Base-by-base conservation (phyloP, 1,140 invertebrate species). In the Rhagoletis zephyria region DNA sequence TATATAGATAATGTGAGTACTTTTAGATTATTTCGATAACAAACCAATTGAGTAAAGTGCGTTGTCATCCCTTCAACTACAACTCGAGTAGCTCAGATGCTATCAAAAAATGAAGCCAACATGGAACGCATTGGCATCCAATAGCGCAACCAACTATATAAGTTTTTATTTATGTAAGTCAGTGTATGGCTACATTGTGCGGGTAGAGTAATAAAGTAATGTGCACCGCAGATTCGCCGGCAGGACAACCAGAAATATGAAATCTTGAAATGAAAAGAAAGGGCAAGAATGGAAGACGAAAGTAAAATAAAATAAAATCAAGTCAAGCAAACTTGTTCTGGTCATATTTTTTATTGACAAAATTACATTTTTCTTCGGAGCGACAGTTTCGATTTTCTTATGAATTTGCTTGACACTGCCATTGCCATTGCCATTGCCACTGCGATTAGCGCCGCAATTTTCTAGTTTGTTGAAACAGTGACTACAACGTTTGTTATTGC, bases 341-440 rank as follows among this genome's bases (percentile, higher is more conserved):
- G 70, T 77, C 12, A 81, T 51, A 81, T 81, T 81, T 81, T 74
- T 81, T 81, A 81, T 81, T 81, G 48, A 81, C 56, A 59, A 81
- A 30, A 59, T 51, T 16, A 56, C 48, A 81, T 81, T 81, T 45
- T 67, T 67, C 12, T 45, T 10, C 9, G 5, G 74, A 4, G 74
- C 45, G 14, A 51, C 4, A 1, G 12, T 14, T 70, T 4, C 61
- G 40, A 56, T 5, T 56, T 56, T 56, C 5, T 5, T 56, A 56
- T 5, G 61, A 63, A 63, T 63, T 63, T 63, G 12, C n/a, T 56
- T 74, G 42, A 45, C 14, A 51, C 45, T 81, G 2, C 56, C 56
- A 56, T 81, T 56, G 51, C 48, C 61, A 14, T 63, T 63, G 77
- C 40, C 56, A 51, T 30, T 77, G n/a, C 70, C 81, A 60, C 40